phyloP scores from a whole-genome alignment of 1,140 invertebrate species.

The Thaumatotibia leucotreta region DNA sequence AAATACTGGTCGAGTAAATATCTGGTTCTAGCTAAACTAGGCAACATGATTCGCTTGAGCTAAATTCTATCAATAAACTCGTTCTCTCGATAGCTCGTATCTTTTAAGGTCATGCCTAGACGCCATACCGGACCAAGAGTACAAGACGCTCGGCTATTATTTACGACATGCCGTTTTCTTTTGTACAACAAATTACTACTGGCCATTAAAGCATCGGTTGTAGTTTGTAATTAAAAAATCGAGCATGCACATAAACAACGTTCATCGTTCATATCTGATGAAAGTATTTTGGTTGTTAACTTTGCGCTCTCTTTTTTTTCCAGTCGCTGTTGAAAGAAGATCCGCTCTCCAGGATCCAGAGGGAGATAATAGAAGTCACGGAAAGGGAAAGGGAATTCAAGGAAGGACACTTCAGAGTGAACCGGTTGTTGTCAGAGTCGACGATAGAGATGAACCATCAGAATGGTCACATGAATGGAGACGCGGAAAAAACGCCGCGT shows the following conservation, averaged over 20 bases:
- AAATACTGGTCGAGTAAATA: too few species aligned
- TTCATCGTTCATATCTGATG: constrained; percentile 3
- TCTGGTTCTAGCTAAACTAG: not conserved
- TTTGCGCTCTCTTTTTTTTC: constrained; percentile 39
- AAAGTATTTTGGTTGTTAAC: not conserved
- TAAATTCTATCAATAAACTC: constrained; percentile 10
- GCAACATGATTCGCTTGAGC: not conserved
- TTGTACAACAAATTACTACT: not conserved
- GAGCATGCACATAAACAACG: not conserved
- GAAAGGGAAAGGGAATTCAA: constrained; percentile 82
- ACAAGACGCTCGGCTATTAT: not conserved
- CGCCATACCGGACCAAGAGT: not conserved
- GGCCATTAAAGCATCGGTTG: not conserved
- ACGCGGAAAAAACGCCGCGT: constrained; percentile 64
- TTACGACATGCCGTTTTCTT: not conserved
- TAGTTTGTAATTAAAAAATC: not conserved
- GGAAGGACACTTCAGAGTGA: constrained; percentile 76
- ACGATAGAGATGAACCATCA: constrained; percentile 60
- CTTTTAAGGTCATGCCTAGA: constrained; percentile 10
- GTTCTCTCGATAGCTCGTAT: constrained; percentile 7
- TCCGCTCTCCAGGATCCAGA: constrained; percentile 80
- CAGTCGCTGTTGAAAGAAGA: constrained; percentile 77
- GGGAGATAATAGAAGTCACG: constrained; percentile 83
- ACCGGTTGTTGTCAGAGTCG: constrained; percentile 65
- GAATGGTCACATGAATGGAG: constrained; percentile 60